Evolutionary conservation across 2,888 invertebrate species (phyloP).

Genomic region (Monoplex corrugatus): DNA sequence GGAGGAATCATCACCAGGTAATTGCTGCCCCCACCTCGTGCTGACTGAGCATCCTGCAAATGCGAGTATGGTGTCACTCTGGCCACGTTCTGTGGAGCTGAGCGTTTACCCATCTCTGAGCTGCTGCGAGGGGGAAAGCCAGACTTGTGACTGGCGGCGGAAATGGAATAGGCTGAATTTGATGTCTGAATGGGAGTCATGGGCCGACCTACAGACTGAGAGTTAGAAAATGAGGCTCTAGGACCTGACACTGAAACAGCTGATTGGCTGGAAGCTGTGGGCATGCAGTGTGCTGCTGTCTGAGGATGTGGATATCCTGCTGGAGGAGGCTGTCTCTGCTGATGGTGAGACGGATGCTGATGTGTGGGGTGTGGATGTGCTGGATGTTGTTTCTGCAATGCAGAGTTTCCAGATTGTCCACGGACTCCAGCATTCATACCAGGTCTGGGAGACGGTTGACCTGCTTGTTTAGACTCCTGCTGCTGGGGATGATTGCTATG

Average conservation of each 20-base stretch:
- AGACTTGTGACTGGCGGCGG: background rate
- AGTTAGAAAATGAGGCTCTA: background rate
- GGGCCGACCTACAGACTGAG: constrained; percentile 28
- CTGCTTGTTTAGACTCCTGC: background rate
- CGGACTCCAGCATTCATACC: background rate
- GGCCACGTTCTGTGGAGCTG: constrained; percentile 23
- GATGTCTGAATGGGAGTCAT: background rate
- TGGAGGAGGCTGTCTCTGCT: background rate
- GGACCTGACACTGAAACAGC: background rate
- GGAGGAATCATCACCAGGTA: constrained; percentile 48
- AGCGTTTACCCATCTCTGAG: constrained; percentile 19
- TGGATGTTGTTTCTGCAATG: too few relatives aligned
- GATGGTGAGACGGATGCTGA: background rate
- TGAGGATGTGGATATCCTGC: constrained; percentile 30
- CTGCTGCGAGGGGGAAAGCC: background rate
- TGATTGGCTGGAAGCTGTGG: too few relatives aligned
- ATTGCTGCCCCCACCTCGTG: constrained; percentile 18
- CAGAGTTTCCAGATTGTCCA: too few relatives aligned
- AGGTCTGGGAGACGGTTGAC: background rate
- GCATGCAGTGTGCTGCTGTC: background rate
- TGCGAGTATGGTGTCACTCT: constrained; percentile 38
- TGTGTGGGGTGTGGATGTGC: background rate
- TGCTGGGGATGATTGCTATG: background rate
- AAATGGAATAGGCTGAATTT: background rate
- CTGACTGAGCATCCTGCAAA: constrained; percentile 6